A percentile compares a stretch with the other conserved stretches of the same genome.
These are phyloP conservation scores for Pachycephala philippinensis DNA, from an alignment of 2,113 vertebrate genomes.

Conservation along the genomic window DNA sequence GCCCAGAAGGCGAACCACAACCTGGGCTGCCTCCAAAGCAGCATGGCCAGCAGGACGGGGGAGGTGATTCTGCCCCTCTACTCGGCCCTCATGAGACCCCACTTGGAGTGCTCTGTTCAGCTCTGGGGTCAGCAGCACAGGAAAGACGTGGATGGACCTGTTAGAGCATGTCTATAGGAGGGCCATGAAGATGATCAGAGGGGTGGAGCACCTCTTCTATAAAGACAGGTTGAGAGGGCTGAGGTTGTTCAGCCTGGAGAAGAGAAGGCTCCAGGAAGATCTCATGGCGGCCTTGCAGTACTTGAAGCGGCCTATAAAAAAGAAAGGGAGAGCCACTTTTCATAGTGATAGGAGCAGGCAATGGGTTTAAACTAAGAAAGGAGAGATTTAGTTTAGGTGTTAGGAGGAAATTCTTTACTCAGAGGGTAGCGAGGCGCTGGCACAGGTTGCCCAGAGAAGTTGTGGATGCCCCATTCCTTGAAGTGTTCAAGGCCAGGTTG, in stretches of 20 bases:
- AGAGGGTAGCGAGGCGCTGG: neutral
- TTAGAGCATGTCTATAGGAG: neutral
- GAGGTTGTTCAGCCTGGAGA: neutral
- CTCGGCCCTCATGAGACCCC: neutral
- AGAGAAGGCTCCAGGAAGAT: neutral
- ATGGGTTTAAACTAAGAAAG: neutral
- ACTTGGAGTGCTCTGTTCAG: neutral
- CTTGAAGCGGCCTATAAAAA: neutral
- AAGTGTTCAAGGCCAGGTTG: neutral
- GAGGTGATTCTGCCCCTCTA: neutral
- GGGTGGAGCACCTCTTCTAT: neutral
- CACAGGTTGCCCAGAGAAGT: neutral
- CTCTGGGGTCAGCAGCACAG: neutral
- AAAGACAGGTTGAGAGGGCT: neutral
- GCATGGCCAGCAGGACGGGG: neutral
- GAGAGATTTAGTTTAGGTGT: neutral
- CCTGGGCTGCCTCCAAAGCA: neutral
- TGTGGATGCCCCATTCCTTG: neutral
- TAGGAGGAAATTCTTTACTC: neutral
- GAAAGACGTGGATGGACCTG: neutral
- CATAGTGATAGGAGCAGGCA: neutral
- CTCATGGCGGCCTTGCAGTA: fast-evolving
- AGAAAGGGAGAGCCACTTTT: neutral
- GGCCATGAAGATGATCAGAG: neutral
- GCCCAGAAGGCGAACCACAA: neutral